Evolutionary conservation across 2,888 invertebrate species (phyloP).

Genomic region (Cynaeus angustus): DNA sequence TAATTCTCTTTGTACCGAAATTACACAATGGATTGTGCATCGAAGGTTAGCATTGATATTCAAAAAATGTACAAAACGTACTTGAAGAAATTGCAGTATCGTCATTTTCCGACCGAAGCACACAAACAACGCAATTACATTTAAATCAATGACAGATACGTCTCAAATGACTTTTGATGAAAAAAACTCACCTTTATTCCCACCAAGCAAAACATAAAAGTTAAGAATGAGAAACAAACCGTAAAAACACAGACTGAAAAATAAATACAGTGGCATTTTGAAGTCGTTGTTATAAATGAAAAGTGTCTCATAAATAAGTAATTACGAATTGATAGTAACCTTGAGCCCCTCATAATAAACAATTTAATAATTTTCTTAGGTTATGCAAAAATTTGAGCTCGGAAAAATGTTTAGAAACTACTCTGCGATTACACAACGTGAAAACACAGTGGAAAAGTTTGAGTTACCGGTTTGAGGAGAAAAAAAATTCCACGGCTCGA

Average conservation of each 20-base stretch:
- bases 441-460: too few species aligned
- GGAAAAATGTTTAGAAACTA: too few species aligned
- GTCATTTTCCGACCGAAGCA: neutral
- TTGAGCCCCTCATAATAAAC: conserved; percentile 19
- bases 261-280: conserved; percentile 28
- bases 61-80: conserved; percentile 15
- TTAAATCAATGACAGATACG: too few species aligned
- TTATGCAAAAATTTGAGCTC: neutral
- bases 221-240: conserved; percentile 9
- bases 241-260: conserved; percentile 28
- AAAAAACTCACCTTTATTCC: conserved; percentile 28
- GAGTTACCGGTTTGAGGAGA: too few species aligned
- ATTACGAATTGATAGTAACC: conserved; percentile 26
- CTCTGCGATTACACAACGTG: too few species aligned
- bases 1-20: too few species aligned
- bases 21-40: neutral
- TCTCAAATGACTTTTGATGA: too few species aligned
- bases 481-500: too few species aligned
- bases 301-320: conserved; percentile 12
- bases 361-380: neutral
- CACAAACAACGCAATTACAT: neutral
- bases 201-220: neutral
- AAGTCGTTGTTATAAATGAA: conserved; percentile 33
- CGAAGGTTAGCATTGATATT: conserved; percentile 11
- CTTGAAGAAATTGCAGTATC: conserved; percentile 6